Percentiles rank a stretch among this genome's conserved stretches.
Conservation (phyloP, 2,113 vertebrate genomes). For the Eonycteris spelaea region DNA sequence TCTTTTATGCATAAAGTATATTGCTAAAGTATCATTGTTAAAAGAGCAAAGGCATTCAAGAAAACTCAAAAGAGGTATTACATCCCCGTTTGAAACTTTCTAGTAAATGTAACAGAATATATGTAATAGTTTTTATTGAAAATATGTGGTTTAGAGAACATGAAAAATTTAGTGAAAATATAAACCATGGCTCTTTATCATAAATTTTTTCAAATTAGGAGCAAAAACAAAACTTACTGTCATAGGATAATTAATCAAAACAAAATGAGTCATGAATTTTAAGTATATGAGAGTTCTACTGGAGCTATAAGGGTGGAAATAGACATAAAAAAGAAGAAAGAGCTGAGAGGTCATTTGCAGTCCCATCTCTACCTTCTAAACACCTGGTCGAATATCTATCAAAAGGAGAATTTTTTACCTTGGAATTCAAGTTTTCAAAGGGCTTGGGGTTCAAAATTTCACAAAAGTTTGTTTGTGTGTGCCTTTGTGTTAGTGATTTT, state of each 20-base stretch:
- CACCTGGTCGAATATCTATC: neutral
- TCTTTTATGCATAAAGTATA: neutral
- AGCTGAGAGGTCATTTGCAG: neutral
- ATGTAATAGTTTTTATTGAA: constrained; percentile 2
- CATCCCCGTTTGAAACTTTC: neutral
- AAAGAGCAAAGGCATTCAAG: neutral
- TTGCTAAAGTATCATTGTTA: neutral
- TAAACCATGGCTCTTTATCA: neutral
- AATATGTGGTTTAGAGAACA: neutral
- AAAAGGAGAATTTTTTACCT: neutral
- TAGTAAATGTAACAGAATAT: neutral
- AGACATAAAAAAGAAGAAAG: neutral
- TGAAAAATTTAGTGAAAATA: neutral
- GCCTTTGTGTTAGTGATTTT: neutral
- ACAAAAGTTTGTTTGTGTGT: neutral
- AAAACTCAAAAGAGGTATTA: neutral
- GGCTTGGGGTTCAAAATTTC: neutral
- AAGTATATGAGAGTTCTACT: neutral
- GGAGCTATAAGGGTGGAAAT: neutral
- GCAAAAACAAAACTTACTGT: neutral
- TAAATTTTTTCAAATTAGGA: neutral
- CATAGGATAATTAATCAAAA: neutral
- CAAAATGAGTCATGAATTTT: neutral
- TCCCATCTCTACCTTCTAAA: neutral
- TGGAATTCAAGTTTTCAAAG: neutral